Conservation (phyloP, 2,113 vertebrate species). For the Caranx ignobilis region DNA sequence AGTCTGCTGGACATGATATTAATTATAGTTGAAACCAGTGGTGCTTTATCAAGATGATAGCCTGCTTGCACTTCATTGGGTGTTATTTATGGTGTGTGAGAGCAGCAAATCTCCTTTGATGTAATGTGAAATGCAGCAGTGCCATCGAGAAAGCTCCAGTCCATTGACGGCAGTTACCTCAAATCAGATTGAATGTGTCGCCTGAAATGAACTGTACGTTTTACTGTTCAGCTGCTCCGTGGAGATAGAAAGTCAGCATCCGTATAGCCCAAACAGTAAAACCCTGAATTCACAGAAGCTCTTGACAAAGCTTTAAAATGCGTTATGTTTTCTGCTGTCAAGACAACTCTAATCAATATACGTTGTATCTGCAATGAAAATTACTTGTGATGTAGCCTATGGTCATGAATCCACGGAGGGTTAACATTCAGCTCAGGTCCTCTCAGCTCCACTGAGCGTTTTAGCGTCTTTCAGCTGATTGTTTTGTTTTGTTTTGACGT, state of each 20-base stretch:
- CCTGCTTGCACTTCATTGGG: constrained; percentile 56
- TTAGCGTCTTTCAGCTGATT: not conserved
- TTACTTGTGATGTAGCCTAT: not conserved
- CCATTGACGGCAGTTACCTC: constrained; percentile 50
- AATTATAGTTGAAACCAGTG: constrained; percentile 55
- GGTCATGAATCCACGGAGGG: not conserved
- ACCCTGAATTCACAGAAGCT: not conserved
- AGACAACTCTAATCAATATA: not conserved
- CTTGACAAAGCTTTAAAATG: not conserved
- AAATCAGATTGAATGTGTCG: constrained; percentile 53
- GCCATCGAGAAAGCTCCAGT: constrained; percentile 19
- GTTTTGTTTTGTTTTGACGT: constrained; percentile 8
- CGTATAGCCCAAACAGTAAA: too few relatives aligned
- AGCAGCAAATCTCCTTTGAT: constrained; percentile 65
- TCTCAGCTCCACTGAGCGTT: not conserved
- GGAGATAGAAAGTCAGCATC: not conserved
- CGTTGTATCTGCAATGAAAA: not conserved
- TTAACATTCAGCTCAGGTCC: not conserved
- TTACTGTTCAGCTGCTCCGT: constrained; percentile 3
- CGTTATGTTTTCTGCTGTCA: not conserved
- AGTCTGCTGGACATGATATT: constrained; percentile 34
- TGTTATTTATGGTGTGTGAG: constrained; percentile 68
- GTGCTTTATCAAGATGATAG: constrained; percentile 63
- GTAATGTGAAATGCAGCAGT: constrained; percentile 52
- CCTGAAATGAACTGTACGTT: constrained; percentile 24